Conservation (phyloP, 2,113 vertebrate genomes). For the Thryonomys swinderianus region DNA sequence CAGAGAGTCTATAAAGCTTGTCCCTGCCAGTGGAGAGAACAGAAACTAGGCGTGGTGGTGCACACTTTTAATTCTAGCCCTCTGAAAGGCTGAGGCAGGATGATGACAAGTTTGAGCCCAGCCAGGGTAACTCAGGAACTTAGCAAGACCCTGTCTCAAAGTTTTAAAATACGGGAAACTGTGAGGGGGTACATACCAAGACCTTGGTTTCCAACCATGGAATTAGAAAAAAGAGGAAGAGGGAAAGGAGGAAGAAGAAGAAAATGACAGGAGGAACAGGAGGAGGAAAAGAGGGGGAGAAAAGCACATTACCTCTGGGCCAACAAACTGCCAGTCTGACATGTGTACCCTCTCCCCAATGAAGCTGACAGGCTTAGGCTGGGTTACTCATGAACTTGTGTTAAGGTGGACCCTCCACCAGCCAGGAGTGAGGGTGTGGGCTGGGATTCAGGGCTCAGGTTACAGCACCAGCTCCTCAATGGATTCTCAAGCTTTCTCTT, state of each 20-base stretch:
- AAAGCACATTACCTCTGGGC: not conserved
- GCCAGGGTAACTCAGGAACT: not conserved
- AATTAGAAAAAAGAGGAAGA: not conserved
- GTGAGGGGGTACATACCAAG: not conserved
- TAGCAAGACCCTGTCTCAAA: not conserved
- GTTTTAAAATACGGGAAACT: not conserved
- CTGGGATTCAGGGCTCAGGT: too few species aligned
- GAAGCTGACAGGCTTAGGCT: not conserved
- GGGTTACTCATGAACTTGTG: not conserved
- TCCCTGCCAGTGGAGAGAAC: not conserved
- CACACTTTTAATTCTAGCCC: not conserved
- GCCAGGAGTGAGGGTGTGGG: not conserved
- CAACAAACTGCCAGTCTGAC: not conserved
- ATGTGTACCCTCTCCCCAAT: not conserved
- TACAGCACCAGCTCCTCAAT: not conserved
- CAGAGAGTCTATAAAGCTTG: not conserved
- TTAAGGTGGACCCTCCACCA: not conserved
- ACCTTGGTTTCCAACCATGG: not conserved
- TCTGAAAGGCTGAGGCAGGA: not conserved
- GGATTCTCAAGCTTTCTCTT: not conserved
- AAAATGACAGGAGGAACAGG: too few species aligned
- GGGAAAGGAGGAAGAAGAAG: not conserved
- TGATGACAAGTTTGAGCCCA: not conserved
- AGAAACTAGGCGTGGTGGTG: not conserved
- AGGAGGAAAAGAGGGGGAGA: not conserved